phyloP scores from a whole-genome alignment of 2,888 invertebrate species.

The Dioctria rufipes region DNA sequence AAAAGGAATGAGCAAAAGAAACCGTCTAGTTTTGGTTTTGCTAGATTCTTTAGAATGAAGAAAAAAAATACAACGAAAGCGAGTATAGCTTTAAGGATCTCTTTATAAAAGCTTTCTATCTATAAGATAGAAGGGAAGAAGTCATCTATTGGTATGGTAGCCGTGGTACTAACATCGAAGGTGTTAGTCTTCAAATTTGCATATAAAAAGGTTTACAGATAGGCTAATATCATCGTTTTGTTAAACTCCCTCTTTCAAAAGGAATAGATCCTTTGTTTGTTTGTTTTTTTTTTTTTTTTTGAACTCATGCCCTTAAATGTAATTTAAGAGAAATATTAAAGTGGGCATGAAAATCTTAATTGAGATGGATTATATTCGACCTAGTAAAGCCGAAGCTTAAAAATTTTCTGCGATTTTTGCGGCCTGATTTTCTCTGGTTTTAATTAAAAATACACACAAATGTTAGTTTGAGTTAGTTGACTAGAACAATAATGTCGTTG shows the following conservation, averaged over 20 bases:
- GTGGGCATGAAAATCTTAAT: too few relatives aligned
- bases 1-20: constrained; percentile 1
- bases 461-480: too few relatives aligned
- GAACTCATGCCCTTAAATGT: too few relatives aligned
- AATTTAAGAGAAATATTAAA: too few relatives aligned
- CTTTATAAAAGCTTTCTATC: constrained; percentile 9
- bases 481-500: too few relatives aligned
- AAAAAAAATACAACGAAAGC: constrained; percentile 5
- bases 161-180: not conserved
- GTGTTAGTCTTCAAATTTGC: constrained; percentile 26
- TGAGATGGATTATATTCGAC: too few relatives aligned
- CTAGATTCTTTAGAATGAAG: not conserved
- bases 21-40: constrained; percentile 18
- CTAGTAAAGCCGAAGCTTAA: too few relatives aligned
- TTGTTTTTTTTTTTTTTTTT: too few relatives aligned
- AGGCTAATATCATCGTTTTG: constrained; percentile 14
- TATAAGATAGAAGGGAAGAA: constrained; percentile 9
- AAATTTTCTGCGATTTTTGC: too few relatives aligned
- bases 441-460: too few relatives aligned
- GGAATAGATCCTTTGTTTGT: not conserved
- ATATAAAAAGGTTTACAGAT: constrained; percentile 43
- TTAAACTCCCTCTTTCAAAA: constrained; percentile 12
- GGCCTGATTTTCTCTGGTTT: too few relatives aligned
- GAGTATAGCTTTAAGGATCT: not conserved
- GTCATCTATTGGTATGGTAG: not conserved